Conservation (phyloP, 64 coral and sea anemone species). For the Dendronephthya gigantea region DNA sequence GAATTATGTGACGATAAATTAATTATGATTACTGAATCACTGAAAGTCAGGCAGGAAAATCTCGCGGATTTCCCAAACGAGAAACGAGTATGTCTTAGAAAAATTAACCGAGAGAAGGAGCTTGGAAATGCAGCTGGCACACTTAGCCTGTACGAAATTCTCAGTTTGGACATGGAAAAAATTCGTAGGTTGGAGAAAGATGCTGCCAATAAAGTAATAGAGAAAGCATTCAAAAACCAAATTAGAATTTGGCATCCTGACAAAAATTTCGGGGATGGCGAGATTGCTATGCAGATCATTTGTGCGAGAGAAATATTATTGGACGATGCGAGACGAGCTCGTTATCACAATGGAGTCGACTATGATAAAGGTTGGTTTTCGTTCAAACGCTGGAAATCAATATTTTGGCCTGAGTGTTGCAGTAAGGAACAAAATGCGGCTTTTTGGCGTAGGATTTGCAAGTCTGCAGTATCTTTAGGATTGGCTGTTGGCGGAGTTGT, state of each 20-base stretch:
- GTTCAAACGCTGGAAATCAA: not conserved
- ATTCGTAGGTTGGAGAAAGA: slow-evolving; percentile 31
- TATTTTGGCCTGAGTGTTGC: slow-evolving; percentile 40
- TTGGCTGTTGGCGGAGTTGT: not conserved
- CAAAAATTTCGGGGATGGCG: no score
- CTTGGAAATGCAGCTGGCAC: not conserved
- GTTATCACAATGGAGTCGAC: slow-evolving; percentile 44
- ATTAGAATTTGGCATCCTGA: slow-evolving; percentile 56
- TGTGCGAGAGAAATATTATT: slow-evolving; percentile 17
- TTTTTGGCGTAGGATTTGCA: not conserved
- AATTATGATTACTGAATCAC: slow-evolving; percentile 11
- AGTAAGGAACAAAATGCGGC: slow-evolving; percentile 30
- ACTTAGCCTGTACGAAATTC: slow-evolving; percentile 35
- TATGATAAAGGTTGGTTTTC: slow-evolving; percentile 42
- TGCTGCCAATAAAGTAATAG: slow-evolving; percentile 11
- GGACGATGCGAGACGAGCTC: slow-evolving; percentile 28
- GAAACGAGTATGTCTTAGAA: slow-evolving; percentile 38
- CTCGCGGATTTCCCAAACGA: slow-evolving; percentile 19
- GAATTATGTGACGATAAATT: slow-evolving; percentile 22
- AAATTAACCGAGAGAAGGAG: slow-evolving; percentile 29
- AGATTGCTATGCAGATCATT: slow-evolving; percentile 38
- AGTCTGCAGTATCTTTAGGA: not conserved
- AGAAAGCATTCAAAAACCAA: slow-evolving; percentile 16
- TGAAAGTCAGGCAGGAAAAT: not conserved
- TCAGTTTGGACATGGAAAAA: slow-evolving; percentile 38